A percentile compares a stretch with the other conserved stretches of the same genome.
These are phyloP conservation scores for Lucifuga dentata DNA, from an alignment of 2,113 vertebrate genomes.

Conservation along the genomic window DNA sequence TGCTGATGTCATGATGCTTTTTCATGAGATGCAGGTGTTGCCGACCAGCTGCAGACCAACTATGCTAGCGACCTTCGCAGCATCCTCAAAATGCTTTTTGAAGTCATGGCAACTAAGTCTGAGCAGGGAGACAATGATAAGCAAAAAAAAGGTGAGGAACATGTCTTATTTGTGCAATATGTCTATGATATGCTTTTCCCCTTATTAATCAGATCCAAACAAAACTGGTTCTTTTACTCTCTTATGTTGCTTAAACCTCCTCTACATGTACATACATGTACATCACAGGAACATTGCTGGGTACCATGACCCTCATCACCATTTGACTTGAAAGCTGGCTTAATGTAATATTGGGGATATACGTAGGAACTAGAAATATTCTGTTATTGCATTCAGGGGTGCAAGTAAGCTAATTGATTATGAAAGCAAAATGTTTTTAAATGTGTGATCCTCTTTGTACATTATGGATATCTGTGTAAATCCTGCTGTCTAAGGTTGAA, in stretches of 20 bases:
- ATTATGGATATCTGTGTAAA: too few species aligned
- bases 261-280: too few species aligned
- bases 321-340: too few species aligned
- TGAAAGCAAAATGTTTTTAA: neutral
- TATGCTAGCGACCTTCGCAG: constrained; percentile 96
- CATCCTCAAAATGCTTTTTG: constrained; percentile 97
- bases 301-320: too few species aligned
- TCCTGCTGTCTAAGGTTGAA: neutral
- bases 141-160: constrained; percentile 87
- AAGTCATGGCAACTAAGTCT: constrained; percentile 97
- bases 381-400: too few species aligned
- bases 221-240: too few species aligned
- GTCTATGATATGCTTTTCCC: neutral
- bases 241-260: too few species aligned
- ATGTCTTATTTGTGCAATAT: neutral
- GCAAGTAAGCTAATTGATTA: too few species aligned
- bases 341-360: too few species aligned
- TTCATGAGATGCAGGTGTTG: constrained; percentile 85
- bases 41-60: constrained; percentile 98
- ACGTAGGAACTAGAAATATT: too few species aligned
- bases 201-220: neutral
- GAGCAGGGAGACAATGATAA: constrained; percentile 89
- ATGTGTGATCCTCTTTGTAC: too few species aligned
- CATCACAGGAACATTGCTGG: too few species aligned
- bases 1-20: constrained; percentile 1